Evolutionary conservation across 1,140 invertebrate species (phyloP).

Genomic region (Zaprionus davidi): DNA sequence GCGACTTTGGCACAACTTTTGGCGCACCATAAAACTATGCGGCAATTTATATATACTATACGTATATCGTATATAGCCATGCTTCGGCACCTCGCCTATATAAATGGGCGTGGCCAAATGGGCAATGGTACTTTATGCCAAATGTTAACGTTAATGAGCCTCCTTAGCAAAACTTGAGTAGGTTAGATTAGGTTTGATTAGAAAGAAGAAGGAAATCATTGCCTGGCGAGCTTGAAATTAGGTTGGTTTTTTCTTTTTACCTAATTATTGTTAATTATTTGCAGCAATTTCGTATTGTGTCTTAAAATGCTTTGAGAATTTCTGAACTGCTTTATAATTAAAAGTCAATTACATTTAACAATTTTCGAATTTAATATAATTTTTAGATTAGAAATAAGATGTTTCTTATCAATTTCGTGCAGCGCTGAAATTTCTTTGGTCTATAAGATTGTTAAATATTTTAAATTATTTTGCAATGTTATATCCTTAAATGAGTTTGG

Average conservation of each 20-base stretch:
- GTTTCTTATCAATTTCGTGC: not conserved
- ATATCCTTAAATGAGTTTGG: too few species aligned
- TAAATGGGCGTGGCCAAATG: slow-evolving; percentile 33
- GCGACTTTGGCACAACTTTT: slow-evolving; percentile 52
- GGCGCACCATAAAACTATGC: slow-evolving; percentile 75
- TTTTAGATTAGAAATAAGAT: not conserved
- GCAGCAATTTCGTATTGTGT: too few species aligned
- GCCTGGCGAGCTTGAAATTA: not conserved
- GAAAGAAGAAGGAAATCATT: not conserved
- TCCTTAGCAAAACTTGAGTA: not conserved
- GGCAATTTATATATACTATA: slow-evolving; percentile 67
- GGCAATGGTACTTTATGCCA: slow-evolving; percentile 22
- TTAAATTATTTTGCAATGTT: too few species aligned
- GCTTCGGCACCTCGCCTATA: slow-evolving; percentile 48
- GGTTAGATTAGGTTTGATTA: not conserved
- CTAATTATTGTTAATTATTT: too few species aligned
- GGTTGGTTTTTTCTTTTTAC: too few species aligned
- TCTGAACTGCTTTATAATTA: too few species aligned
- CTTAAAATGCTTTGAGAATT: too few species aligned
- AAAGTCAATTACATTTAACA: too few species aligned
- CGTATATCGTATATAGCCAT: slow-evolving; percentile 34
- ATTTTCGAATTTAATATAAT: too few species aligned
- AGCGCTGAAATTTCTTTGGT: too few species aligned
- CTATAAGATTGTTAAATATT: too few species aligned
- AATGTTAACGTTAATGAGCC: slow-evolving; percentile 45